These are phyloP conservation scores for Dipus sagitta DNA, from an alignment of 2,797 vertebrate species.

Conservation along the genomic window DNA sequence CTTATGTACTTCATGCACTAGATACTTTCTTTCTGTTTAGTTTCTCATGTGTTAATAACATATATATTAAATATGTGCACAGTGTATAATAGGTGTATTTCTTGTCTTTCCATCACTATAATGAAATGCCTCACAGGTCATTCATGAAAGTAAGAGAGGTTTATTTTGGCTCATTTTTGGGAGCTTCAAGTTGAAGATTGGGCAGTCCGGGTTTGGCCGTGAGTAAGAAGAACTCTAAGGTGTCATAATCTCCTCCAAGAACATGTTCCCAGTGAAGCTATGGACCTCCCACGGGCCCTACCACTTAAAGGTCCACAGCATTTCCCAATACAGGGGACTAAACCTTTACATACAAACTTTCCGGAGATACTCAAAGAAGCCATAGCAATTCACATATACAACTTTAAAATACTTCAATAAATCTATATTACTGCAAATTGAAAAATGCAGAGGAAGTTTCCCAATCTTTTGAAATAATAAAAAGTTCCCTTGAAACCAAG, in stretches of 20 bases:
- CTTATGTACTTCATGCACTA: not conserved
- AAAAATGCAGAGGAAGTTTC: slow-evolving; percentile 22
- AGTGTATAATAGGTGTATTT: not conserved
- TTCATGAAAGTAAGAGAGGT: not conserved
- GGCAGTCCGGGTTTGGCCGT: not conserved
- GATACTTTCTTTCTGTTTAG: not conserved
- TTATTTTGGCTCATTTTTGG: not conserved
- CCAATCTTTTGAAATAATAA: slow-evolving; percentile 26
- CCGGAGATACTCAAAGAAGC: not conserved
- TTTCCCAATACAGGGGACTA: not conserved
- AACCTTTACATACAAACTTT: not conserved
- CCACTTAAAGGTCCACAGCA: not conserved
- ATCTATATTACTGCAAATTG: not conserved
- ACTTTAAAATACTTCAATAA: slow-evolving; percentile 39
- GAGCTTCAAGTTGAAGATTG: not conserved
- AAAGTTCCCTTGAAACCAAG: slow-evolving; percentile 40
- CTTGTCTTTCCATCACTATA: not conserved
- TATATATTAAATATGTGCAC: not conserved
- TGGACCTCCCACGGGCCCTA: not conserved
- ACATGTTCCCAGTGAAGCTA: too few species aligned
- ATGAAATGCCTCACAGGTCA: not conserved
- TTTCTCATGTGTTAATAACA: not conserved
- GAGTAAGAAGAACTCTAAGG: not conserved
- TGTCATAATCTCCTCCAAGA: not conserved
- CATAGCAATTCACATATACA: not conserved